These are phyloP conservation scores for Zosterops borbonicus DNA, from an alignment of 2,113 vertebrate genomes.

Conservation along the genomic window DNA sequence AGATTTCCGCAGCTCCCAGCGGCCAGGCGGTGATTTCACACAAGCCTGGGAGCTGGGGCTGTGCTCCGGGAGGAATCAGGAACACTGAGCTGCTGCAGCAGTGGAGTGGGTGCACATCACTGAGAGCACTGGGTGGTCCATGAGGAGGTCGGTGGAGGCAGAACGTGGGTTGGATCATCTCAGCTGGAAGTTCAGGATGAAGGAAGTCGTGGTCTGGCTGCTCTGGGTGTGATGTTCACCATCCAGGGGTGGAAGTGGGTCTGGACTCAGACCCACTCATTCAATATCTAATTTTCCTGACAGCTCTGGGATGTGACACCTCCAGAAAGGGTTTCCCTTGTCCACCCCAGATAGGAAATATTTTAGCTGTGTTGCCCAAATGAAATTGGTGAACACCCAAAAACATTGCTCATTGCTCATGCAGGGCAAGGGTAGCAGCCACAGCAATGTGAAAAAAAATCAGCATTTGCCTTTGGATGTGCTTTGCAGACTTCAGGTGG, in stretches of 20 bases:
- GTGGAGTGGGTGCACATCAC: accelerated
- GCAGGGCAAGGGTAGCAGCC: neutral
- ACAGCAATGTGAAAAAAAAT: neutral
- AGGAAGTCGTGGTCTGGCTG: neutral
- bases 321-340: neutral
- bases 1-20: neutral
- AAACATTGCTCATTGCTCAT: accelerated
- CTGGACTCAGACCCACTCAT: neutral
- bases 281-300: neutral
- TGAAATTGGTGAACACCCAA: neutral
- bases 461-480: neutral
- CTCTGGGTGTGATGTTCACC: neutral
- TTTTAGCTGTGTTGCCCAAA: neutral
- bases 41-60: neutral
- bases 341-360: neutral
- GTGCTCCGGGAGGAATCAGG: neutral
- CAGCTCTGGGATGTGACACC: accelerated
- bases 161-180: neutral
- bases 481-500: neutral
- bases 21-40: accelerated
- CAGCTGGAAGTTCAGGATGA: neutral
- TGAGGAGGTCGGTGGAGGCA: neutral
- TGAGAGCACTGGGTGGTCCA: neutral
- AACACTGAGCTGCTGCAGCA: accelerated
- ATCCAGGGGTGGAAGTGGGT: neutral